Evolutionary conservation across 1,140 invertebrate genomes (phyloP), one percentile per base, ranked within the genome.

Genomic region (Hylaeus volcanicus): DNA sequence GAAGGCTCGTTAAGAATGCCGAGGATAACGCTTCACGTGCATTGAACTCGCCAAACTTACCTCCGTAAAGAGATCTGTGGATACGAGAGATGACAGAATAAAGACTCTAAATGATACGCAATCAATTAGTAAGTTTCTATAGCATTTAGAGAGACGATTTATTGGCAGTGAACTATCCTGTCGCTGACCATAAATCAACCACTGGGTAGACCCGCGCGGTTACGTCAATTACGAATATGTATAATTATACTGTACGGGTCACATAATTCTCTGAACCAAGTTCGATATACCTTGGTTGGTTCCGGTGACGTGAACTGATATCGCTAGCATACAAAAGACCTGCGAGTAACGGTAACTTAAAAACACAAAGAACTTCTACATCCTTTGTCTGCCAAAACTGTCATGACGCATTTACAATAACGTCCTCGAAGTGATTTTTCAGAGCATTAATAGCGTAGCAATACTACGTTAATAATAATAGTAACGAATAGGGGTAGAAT

Each of bases 321-420:
- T 74, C 77, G 8, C 15, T 14, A 9, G 71, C 77, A 79, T 79
- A 79, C 61, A 79, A 79, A 79, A 74, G 48, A 79, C 41, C 14
- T 6, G n/a, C 12, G 9, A 0, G 26, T 79, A 79, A 79, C 77
- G 77, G 77, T 56, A 66, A 51, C 71, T 58, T 39, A 9, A 41
- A 65, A 56, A 61, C 65, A 15, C 39, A 5, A 11, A 3, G 5
- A n/a, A 11, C 14, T 2, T 14, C 26, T n/a, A 5, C n/a, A 39
- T 1, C 2, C 68, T 61, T 53, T 45, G 60, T 45, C 9, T 9
- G 45, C n/a, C 12, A 72, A 64, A 72, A 72, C 12, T 12, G 3
- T 63, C 12, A 5, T 43, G 37, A 55, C 56, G 45, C 5, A 37
- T 45, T 2, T 45, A 45, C 65, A 48, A 5, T 26, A 12, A 39